Evolutionary conservation across 1,140 invertebrate species (phyloP).

Genomic region (Fopius arisanus): DNA sequence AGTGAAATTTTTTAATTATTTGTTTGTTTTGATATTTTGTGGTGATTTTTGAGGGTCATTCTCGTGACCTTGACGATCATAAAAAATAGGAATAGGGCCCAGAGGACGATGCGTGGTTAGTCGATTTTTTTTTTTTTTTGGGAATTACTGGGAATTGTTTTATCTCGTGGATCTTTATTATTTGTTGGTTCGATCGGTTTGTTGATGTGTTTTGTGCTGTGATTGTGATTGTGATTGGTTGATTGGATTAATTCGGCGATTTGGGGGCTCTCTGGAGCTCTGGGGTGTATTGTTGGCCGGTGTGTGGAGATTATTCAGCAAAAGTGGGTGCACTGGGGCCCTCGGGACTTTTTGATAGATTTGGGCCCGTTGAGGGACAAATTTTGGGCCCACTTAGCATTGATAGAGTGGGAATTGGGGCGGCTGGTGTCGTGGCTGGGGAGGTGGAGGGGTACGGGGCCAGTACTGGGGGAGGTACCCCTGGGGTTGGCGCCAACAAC

Average conservation of each 20-base stretch:
- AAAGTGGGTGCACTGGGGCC: constrained; percentile 64
- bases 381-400: constrained; percentile 50
- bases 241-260: neutral
- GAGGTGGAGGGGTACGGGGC: constrained; percentile 62
- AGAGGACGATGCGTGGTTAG: too few species aligned
- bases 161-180: neutral
- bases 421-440: constrained; percentile 57
- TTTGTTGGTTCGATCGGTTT: neutral
- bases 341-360: constrained; percentile 60
- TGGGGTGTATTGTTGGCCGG: constrained; percentile 35
- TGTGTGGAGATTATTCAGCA: constrained; percentile 48
- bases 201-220: constrained; percentile 13
- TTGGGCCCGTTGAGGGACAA: constrained; percentile 61
- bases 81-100: neutral
- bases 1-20: neutral
- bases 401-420: constrained; percentile 53
- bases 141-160: too few species aligned
- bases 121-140: neutral
- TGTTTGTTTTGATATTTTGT: neutral
- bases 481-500: constrained; percentile 64
- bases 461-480: constrained; percentile 75
- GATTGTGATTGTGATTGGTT: neutral
- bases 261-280: neutral
- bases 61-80: neutral
- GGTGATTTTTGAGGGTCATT: neutral